Base-by-base conservation (phyloP, 1,140 invertebrate genomes). In the Campoletis sonorensis region DNA sequence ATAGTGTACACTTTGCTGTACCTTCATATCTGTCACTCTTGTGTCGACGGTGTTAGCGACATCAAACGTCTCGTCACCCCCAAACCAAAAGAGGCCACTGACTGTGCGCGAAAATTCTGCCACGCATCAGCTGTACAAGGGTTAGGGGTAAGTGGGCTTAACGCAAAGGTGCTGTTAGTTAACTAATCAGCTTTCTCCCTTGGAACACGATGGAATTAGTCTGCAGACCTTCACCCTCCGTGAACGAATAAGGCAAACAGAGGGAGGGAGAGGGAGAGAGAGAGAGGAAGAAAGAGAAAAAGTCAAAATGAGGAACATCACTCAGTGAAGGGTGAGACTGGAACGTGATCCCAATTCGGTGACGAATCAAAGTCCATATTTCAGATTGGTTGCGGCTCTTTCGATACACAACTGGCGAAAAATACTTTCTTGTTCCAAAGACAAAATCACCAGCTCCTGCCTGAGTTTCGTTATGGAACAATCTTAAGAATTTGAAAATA, bases 101-200 rank as follows among this genome's bases (percentile, higher is more conserved):
- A 54, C 23, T 75, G 49, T 51, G 45, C 49, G 72, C 45, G 45
- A 75, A 75, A 75, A 26, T 49, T 37, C n/a, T 49, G 70, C 70
- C 49, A 27, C 27, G 3, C 16, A n/a, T n/a, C n/a, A 71, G 18
- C 49, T 33, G 40, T 54, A 54, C 45, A 16, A 54, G 72, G 40
- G 26, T 27, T 26, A 1, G 26, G 72, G 23, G 72, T 67, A 23
- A 33, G 67, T 79, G 58, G 72, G 72, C 40, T 75, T 54, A 51
- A 75, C 54, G 72, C 70, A 76, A 64, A 67, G 71, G 71, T 76
- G 30, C 79, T 71, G 72, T 81, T 81, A 67, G 79, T 68, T 76
- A 75, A 75, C 79, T 81, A 81, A 81, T 81, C 79, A 64, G 72
- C 54, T 27, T 37, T 26, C 71, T 58, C 64, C 61, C 72, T 26